phyloP scores from a whole-genome alignment of 2,797 vertebrate genomes.

The Neopelma chrysocephalum region DNA sequence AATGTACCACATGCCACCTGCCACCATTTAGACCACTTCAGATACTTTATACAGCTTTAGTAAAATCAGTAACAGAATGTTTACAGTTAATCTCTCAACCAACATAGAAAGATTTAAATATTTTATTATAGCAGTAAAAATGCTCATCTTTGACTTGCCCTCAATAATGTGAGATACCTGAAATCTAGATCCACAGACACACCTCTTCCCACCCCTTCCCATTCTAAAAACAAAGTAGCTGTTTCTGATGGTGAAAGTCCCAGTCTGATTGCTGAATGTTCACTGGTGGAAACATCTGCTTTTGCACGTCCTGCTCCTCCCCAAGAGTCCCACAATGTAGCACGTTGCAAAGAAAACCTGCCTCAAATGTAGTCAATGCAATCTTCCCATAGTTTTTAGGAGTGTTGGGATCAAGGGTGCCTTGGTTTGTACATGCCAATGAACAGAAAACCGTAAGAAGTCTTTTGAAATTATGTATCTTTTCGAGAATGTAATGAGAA shows the following conservation, averaged over 20 bases:
- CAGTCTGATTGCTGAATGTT: accelerated
- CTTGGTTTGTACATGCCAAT: not conserved
- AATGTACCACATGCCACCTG: not conserved
- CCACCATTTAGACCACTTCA: not conserved
- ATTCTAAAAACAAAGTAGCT: not conserved
- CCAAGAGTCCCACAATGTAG: not conserved
- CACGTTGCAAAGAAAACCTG: not conserved
- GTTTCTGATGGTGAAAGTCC: not conserved
- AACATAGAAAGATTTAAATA: not conserved
- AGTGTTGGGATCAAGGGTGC: not conserved
- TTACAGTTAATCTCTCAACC: not conserved
- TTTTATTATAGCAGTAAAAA: not conserved
- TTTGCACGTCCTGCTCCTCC: not conserved
- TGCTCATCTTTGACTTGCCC: not conserved
- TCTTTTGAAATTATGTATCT: not conserved
- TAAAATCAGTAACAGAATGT: not conserved
- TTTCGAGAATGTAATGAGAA: not conserved
- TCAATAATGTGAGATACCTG: not conserved
- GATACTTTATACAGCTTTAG: not conserved
- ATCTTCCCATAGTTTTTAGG: not conserved
- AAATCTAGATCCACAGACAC: not conserved
- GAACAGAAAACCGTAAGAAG: not conserved
- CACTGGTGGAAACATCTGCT: not conserved
- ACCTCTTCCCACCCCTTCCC: not conserved
- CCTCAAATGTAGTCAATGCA: not conserved